Evolutionary conservation across 2,888 invertebrate genomes (phyloP), one percentile per base, ranked within the genome.

Genomic region (Phortica okadai): DNA sequence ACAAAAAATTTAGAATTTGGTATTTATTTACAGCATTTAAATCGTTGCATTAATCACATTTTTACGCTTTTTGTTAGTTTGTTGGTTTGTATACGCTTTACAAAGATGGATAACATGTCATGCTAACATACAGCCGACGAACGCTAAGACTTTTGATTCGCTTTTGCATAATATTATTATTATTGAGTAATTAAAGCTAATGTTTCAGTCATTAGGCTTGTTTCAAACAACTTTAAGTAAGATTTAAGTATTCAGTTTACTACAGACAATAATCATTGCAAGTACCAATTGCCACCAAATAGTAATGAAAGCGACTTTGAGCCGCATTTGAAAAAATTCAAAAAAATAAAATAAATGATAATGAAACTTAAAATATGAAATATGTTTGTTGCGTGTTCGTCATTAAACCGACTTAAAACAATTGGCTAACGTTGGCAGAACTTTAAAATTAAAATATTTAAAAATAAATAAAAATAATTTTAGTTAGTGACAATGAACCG

Each of bases 141-240:
- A 59, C 21, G 67, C 67, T 69, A 16, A 69, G 45, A 16, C 44
- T 69, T 44, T 16, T 69, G 21, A 69, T 45, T 69, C 45, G 44
- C 67, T 70, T 54, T 50, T 67, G 42, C 25, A 45, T 45, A 8
- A 10, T 10, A 45, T 45, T 45, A 45, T 45, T 10, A 59, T 59
- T 59, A 59, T 6, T 59, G 8, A 54, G 50, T 33, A 50, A 67
- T 84, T 82, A 81, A 84, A 85, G 81, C 86, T 82, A 80, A 78
- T 79, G 78, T 81, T 21, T 21, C 82, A 82, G 83, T 85, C 85
- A 74, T 62, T 74, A 74, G 79, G 84, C 79, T 74, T 77, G 78
- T 81, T 73, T 74, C 70, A 58, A 76, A 77, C 74, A 70, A 70
- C 25, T 70, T 70, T 54, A 54, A n/a, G 50, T 70, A 70, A 21